Evolutionary conservation across 1,140 invertebrate genomes (phyloP).

Genomic region (Bicyclus anynana): DNA sequence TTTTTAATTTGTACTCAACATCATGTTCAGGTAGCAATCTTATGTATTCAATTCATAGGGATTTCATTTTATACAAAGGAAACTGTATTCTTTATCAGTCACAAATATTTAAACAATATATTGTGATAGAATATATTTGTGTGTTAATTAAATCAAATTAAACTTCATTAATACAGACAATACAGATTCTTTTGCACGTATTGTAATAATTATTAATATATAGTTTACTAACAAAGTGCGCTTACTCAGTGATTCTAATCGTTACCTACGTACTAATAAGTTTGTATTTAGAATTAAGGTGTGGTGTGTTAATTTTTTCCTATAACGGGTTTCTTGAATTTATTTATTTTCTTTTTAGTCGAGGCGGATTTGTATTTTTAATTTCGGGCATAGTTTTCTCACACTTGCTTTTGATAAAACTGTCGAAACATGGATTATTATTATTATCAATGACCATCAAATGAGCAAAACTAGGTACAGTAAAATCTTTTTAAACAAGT

Average conservation of each 20-base stretch:
- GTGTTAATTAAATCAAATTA: neutral
- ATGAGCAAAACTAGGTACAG: no score
- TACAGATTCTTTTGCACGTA: constrained; percentile 7
- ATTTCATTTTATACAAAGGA: constrained; percentile 5
- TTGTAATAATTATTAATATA: neutral
- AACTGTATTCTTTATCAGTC: constrained; percentile 6
- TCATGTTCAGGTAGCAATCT: neutral
- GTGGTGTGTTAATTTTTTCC: constrained; percentile 58
- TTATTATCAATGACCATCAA: neutral
- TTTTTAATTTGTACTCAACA: neutral
- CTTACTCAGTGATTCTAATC: constrained; percentile 46
- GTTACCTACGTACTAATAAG: constrained; percentile 30
- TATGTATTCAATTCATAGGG: neutral
- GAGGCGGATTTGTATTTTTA: neutral
- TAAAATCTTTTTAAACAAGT: no score
- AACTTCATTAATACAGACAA: neutral
- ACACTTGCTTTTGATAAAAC: neutral
- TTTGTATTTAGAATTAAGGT: constrained; percentile 64
- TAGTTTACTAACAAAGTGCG: constrained; percentile 32
- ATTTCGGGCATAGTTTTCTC: neutral
- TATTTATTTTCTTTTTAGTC: constrained; percentile 18
- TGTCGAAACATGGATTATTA: no score
- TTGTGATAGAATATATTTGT: neutral
- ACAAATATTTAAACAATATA: neutral
- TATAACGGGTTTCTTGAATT: constrained; percentile 21